Percentiles rank a stretch among this genome's conserved stretches.
phyloP scores from a whole-genome alignment of 2,113 vertebrate genomes.

The Crocuta crocuta region DNA sequence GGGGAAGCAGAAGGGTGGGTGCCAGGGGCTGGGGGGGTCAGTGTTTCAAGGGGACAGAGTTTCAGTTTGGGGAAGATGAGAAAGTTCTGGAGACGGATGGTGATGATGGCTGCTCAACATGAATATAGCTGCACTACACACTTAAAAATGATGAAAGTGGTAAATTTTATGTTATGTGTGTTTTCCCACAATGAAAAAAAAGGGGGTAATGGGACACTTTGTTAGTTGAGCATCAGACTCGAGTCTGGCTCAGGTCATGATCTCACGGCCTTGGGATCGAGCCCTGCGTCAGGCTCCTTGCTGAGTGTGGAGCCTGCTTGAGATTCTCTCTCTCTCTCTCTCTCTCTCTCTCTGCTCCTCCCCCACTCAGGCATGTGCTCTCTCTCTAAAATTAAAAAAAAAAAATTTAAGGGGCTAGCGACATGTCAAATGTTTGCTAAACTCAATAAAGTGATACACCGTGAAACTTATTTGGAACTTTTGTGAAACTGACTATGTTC shows the following conservation, averaged over 20 bases:
- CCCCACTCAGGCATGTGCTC: no score
- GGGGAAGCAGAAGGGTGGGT: background rate
- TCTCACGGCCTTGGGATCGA: no score
- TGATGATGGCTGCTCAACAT: background rate
- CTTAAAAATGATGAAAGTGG: background rate
- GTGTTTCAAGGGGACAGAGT: background rate
- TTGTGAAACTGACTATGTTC: background rate
- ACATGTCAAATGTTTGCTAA: constrained; percentile 7
- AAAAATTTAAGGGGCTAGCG: background rate
- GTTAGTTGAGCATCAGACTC: no score
- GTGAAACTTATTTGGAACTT: no score
- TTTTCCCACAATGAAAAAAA: background rate
- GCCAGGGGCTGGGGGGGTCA: accelerated
- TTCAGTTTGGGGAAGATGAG: background rate
- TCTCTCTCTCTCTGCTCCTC: no score
- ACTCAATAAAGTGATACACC: background rate
- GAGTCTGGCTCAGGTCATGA: no score
- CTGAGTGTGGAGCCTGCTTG: no score
- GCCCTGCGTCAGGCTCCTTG: no score
- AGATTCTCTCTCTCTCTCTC: no score
- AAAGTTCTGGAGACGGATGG: background rate
- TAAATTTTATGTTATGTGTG: no score
- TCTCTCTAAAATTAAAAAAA: no score
- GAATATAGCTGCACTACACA: background rate
- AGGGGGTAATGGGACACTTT: no score